phyloP scores from a whole-genome alignment of 2,888 invertebrate genomes.

The Drosophila subsilvestris region DNA sequence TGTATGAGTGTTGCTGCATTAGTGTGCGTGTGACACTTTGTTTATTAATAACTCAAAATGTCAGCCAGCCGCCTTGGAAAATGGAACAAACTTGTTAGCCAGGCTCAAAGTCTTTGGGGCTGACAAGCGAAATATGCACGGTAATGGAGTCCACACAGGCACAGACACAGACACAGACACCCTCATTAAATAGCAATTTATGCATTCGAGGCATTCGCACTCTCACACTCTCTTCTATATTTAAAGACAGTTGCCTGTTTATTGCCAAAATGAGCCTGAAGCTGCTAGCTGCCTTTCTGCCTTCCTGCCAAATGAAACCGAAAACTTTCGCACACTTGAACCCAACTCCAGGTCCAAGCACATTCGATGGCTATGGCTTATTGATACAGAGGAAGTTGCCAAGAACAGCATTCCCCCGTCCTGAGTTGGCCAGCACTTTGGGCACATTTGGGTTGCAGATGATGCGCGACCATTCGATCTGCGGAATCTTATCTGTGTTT shows the following conservation, averaged over 20 bases:
- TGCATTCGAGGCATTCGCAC: conserved; percentile 19
- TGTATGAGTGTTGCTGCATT: not conserved
- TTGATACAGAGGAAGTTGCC: conserved; percentile 12
- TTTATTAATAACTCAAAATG: conserved; percentile 70
- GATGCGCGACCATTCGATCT: too few species aligned
- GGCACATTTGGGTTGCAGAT: too few species aligned
- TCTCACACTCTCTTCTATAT: not conserved
- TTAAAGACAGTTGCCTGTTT: conserved; percentile 29
- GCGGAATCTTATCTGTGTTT: not conserved
- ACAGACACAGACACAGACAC: not conserved
- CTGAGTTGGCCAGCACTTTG: too few species aligned
- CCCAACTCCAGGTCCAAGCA: not conserved
- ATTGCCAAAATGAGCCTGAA: conserved; percentile 21
- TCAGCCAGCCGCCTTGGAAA: conserved; percentile 42
- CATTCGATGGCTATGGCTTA: not conserved
- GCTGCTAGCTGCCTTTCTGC: not conserved
- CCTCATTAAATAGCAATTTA: conserved; percentile 45
- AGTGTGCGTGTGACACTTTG: conserved; percentile 49
- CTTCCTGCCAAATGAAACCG: conserved; percentile 9
- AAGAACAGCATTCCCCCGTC: too few species aligned
- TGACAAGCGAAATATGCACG: conserved; percentile 55
- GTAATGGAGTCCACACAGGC: conserved; percentile 53
- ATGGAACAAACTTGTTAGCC: conserved; percentile 63
- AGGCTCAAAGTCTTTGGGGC: conserved; percentile 41
- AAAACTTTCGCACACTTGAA: conserved; percentile 16